Evolutionary conservation across 2,113 vertebrate genomes (phyloP).

Genomic region (Chrysochloris asiatica): DNA sequence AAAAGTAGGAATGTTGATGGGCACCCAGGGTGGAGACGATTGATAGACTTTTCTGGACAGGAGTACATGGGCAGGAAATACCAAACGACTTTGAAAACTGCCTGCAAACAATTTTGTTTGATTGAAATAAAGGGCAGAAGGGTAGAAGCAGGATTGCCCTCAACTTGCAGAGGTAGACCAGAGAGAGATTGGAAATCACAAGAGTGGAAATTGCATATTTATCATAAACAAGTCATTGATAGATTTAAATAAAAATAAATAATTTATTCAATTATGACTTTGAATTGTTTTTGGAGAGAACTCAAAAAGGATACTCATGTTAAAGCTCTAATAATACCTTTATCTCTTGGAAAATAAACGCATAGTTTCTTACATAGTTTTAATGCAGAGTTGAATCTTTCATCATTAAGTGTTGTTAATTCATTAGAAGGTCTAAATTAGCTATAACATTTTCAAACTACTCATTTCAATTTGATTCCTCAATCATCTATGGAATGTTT

Average conservation of each 20-base stretch:
- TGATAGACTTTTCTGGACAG: neutral
- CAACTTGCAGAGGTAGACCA: neutral
- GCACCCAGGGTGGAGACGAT: neutral
- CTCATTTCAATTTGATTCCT: neutral
- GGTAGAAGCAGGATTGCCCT: neutral
- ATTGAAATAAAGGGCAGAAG: neutral
- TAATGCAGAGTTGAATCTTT: neutral
- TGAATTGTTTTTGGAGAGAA: neutral
- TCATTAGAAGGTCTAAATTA: neutral
- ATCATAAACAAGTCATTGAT: neutral
- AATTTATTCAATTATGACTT: neutral
- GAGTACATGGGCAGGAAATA: neutral
- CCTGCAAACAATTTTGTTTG: neutral
- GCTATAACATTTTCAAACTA: neutral
- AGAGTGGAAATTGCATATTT: neutral
- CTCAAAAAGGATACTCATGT: slow-evolving; percentile 25
- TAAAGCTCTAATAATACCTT: neutral
- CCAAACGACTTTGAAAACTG: neutral
- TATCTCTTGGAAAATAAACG: neutral
- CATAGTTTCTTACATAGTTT: neutral
- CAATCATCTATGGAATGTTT: neutral
- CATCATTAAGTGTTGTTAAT: neutral
- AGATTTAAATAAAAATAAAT: neutral
- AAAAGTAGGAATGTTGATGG: neutral
- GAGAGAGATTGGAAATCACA: neutral